Conservation (phyloP, 2,797 vertebrate species). For the Pterois miles region DNA sequence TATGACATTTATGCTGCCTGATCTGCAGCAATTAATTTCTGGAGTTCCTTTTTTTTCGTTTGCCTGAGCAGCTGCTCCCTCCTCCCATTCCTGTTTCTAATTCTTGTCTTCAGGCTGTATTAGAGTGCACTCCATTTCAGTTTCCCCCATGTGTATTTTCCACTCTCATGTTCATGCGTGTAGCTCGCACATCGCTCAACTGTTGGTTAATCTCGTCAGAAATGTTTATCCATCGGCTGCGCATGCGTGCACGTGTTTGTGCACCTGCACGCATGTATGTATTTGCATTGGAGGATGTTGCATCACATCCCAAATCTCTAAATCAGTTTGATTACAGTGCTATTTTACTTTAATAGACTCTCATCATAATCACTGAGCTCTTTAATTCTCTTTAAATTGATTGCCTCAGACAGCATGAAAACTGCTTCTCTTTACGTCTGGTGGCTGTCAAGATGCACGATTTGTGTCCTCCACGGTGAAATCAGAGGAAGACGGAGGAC, state of each 20-base stretch:
- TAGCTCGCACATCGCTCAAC: constrained; percentile 36
- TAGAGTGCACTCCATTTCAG: constrained; percentile 68
- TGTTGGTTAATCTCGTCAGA: constrained; percentile 55
- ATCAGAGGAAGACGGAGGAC: constrained; percentile 33
- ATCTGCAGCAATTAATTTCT: constrained; percentile 81
- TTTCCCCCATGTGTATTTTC: constrained; percentile 59
- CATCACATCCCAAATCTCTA: constrained; percentile 49
- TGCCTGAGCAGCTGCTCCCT: constrained; percentile 65
- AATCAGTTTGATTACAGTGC: constrained; percentile 73
- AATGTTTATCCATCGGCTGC: constrained; percentile 34
- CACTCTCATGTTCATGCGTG: constrained; percentile 46
- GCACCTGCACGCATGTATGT: constrained; percentile 34
- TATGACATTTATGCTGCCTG: constrained; percentile 73
- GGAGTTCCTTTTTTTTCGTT: constrained; percentile 56
- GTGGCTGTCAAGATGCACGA: constrained; percentile 61
- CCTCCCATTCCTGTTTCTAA: constrained; percentile 51
- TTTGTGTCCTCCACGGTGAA: constrained; percentile 66
- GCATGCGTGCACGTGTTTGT: neutral
- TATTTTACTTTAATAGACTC: constrained; percentile 75
- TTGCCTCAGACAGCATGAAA: constrained; percentile 67
- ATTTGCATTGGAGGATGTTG: constrained; percentile 40
- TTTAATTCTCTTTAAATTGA: constrained; percentile 74
- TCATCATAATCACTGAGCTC: constrained; percentile 76
- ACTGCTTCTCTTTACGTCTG: constrained; percentile 68
- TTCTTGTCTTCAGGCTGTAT: constrained; percentile 66